These are phyloP conservation scores for Musca domestica DNA, from an alignment of 1,140 invertebrate genomes.

Conservation along the genomic window DNA sequence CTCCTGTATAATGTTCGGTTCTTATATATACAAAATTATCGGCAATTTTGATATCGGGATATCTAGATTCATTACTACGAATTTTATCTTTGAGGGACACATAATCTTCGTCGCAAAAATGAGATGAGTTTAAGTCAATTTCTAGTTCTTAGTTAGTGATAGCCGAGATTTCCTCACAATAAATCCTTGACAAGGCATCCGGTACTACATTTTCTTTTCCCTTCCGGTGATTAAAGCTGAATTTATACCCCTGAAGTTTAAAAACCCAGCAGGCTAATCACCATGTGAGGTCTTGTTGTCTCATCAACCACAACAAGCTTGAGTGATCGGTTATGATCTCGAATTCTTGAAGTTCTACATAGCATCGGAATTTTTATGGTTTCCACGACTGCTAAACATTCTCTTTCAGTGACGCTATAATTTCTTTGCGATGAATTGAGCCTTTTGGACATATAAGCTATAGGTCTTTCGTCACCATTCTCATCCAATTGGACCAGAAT, in stretches of 20 bases:
- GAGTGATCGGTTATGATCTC: background rate
- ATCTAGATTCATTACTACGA: background rate
- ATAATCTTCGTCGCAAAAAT: background rate
- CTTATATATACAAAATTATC: conserved; percentile 10
- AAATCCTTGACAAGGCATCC: background rate
- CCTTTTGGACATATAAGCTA: too few species aligned
- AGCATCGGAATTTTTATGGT: background rate
- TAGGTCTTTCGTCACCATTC: too few species aligned
- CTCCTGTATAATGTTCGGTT: conserved; percentile 1
- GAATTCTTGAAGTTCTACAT: background rate
- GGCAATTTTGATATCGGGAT: too few species aligned
- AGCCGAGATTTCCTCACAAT: background rate
- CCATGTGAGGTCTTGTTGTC: too few species aligned
- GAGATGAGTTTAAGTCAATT: conserved; percentile 7
- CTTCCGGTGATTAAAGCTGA: background rate
- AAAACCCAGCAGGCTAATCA: background rate
- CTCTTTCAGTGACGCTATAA: background rate
- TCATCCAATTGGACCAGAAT: too few species aligned
- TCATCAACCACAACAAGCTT: too few species aligned
- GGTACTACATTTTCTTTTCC: conserved; percentile 1
- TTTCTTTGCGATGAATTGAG: background rate
- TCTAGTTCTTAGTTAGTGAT: background rate
- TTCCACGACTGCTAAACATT: background rate
- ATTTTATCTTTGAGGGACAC: background rate
- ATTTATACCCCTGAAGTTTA: background rate